phyloP scores from a whole-genome alignment of 2,888 invertebrate species.

The Meteorus colon region DNA sequence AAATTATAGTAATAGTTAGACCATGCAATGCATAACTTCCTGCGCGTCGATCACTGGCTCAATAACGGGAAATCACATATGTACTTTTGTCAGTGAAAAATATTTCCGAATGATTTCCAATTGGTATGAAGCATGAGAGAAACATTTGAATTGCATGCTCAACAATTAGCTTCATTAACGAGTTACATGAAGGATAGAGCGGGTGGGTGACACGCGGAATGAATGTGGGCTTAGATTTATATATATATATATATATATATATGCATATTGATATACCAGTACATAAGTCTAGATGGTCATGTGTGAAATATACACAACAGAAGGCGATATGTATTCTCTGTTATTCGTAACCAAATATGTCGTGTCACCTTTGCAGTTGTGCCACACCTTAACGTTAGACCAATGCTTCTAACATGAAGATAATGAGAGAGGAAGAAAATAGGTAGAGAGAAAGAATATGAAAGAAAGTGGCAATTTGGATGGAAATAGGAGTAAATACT shows the following conservation, averaged over 20 bases:
- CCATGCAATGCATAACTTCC: constrained; percentile 10
- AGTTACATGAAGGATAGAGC: background rate
- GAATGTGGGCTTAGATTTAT: constrained; percentile 11
- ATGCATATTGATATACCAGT: background rate
- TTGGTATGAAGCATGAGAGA: background rate
- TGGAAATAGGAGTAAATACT: background rate
- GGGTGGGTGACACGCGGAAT: background rate
- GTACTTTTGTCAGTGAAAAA: background rate
- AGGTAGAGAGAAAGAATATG: constrained; percentile 36
- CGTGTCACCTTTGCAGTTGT: constrained; percentile 46
- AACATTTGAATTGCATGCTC: background rate
- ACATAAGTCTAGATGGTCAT: background rate
- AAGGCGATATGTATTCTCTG: constrained; percentile 48
- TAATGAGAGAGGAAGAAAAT: constrained; percentile 30
- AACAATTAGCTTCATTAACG: background rate
- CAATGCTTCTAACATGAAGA: constrained; percentile 2
- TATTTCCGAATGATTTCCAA: background rate
- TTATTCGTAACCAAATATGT: constrained; percentile 69
- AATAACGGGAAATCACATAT: background rate
- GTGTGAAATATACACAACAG: background rate
- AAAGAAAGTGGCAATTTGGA: constrained; percentile 3
- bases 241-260: too few relatives aligned
- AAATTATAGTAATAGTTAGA: background rate
- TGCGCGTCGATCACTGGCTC: background rate
- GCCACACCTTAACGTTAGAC: constrained; percentile 43